phyloP scores from a whole-genome alignment of 2,888 invertebrate species.

The Macrophya annulata region DNA sequence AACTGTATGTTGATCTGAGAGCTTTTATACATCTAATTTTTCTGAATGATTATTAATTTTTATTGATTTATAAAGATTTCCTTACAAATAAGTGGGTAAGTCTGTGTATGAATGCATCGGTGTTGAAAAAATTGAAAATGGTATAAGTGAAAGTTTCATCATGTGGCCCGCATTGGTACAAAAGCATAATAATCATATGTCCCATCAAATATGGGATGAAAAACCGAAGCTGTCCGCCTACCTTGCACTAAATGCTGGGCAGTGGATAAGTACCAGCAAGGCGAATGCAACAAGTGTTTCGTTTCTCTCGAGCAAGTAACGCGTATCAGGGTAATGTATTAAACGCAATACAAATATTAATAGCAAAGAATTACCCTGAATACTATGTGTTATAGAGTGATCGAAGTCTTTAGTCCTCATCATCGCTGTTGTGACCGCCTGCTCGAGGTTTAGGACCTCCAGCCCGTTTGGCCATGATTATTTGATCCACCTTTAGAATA shows the following conservation, averaged over 20 bases:
- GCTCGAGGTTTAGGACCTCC: slow-evolving; percentile 94
- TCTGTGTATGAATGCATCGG: neutral
- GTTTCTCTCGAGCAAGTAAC: neutral
- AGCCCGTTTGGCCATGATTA: slow-evolving; percentile 98
- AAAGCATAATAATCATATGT: neutral
- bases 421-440: slow-evolving; percentile 86
- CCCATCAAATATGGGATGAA: slow-evolving; percentile 15
- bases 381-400: neutral
- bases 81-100: neutral
- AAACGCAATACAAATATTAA: neutral
- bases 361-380: slow-evolving; percentile 23
- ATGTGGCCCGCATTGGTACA: neutral
- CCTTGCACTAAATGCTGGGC: neutral
- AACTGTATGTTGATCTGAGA: neutral
- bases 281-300: slow-evolving; percentile 13
- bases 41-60: slow-evolving; percentile 5
- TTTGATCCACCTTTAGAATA: slow-evolving; percentile 96
- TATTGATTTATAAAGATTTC: slow-evolving; percentile 10
- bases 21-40: slow-evolving; percentile 5
- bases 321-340: neutral
- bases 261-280: slow-evolving; percentile 8
- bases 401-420: slow-evolving; percentile 83
- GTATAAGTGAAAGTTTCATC: neutral
- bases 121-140: slow-evolving; percentile 40
- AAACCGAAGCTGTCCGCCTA: slow-evolving; percentile 17